Conservation (phyloP, 1,140 invertebrate genomes). For the Diorhabda sublineata region DNA sequence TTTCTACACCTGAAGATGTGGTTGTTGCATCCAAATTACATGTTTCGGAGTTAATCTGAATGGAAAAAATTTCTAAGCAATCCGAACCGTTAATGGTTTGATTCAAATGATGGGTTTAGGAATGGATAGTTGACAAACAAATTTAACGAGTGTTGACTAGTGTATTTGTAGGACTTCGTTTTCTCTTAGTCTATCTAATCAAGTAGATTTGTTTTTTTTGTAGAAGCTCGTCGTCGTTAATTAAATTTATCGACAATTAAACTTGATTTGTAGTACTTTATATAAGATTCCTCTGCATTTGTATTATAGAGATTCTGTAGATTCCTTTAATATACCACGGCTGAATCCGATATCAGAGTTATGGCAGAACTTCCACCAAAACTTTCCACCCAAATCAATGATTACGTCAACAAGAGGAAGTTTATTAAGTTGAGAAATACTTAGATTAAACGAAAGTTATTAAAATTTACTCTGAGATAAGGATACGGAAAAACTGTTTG, state of each 20-base stretch:
- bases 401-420: slow-evolving; percentile 9
- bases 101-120: too few species aligned
- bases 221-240: neutral
- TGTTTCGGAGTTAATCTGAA: too few species aligned
- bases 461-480: slow-evolving; percentile 9
- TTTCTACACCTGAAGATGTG: too few species aligned
- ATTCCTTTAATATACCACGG: neutral
- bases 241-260: slow-evolving; percentile 3
- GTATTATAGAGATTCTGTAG: neutral
- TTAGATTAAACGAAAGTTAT: slow-evolving; percentile 5
- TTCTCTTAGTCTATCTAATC: too few species aligned
- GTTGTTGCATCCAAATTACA: too few species aligned
- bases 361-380: neutral
- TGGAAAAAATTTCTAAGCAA: too few species aligned
- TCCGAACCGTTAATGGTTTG: too few species aligned
- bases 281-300: neutral
- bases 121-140: too few species aligned
- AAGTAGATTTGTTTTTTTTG: too few species aligned
- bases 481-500: neutral
- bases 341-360: slow-evolving; percentile 3
- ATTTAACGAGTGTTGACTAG: too few species aligned
- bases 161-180: too few species aligned
- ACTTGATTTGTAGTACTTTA: neutral
- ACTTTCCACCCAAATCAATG: slow-evolving; percentile 11
- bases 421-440: slow-evolving; percentile 8